phyloP scores from a whole-genome alignment of 2,888 invertebrate genomes.

The Cosmia pyralina region DNA sequence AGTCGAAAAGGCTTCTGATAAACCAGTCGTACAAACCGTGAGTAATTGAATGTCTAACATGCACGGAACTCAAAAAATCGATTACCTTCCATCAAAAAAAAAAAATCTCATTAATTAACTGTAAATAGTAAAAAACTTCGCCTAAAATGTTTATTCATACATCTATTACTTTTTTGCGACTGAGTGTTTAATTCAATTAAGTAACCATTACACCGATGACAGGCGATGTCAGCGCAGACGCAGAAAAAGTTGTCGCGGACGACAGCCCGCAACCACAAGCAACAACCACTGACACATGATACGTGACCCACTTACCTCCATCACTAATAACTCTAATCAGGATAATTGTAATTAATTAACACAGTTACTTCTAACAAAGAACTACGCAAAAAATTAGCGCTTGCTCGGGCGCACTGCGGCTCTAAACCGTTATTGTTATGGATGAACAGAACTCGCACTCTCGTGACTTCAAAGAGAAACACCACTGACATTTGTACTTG shows the following conservation, averaged over 20 bases:
- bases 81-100: conserved; percentile 48
- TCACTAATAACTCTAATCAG: conserved; percentile 81
- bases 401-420: conserved; percentile 63
- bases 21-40: conserved; percentile 26
- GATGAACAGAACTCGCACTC: conserved; percentile 73
- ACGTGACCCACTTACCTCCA: conserved; percentile 79
- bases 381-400: conserved; percentile 69
- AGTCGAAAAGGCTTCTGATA: conserved; percentile 41
- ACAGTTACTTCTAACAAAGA: conserved; percentile 82
- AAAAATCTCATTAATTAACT: conserved; percentile 54
- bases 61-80: conserved; percentile 35
- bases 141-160: conserved; percentile 56
- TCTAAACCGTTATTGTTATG: conserved; percentile 75
- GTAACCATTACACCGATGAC: conserved; percentile 79
- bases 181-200: conserved; percentile 84
- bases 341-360: conserved; percentile 85
- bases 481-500: conserved; percentile 65
- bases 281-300: conserved; percentile 70
- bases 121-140: conserved; percentile 36
- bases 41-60: conserved; percentile 20
- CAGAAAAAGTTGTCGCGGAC: conserved; percentile 78
- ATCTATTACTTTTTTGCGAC: conserved; percentile 63
- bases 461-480: conserved; percentile 66
- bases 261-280: conserved; percentile 62
- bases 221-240: conserved; percentile 77